Conservation (phyloP, 2,797 vertebrate species). For the Leontopithecus rosalia region DNA sequence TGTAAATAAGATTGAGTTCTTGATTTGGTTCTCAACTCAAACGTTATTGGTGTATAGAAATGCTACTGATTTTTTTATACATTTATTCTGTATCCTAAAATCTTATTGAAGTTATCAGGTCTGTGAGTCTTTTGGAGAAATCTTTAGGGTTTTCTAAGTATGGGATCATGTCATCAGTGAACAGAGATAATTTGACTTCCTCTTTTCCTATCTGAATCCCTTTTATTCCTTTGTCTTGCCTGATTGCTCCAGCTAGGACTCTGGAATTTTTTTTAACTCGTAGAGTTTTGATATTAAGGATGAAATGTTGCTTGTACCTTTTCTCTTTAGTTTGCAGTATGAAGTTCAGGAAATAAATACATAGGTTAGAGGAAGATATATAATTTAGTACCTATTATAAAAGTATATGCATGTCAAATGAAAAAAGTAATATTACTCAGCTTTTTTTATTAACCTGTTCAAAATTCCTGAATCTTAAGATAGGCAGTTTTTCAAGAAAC, state of each 20-base stretch:
- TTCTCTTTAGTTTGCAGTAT: constrained; percentile 8
- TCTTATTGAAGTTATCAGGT: background rate
- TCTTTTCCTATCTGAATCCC: background rate
- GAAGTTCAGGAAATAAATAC: constrained; percentile 12
- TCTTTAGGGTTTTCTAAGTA: background rate
- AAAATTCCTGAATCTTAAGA: background rate
- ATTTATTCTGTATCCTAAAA: background rate
- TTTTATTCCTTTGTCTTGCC: background rate
- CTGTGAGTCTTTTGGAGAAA: background rate
- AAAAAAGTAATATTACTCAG: background rate
- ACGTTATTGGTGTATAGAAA: background rate
- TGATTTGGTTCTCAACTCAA: background rate
- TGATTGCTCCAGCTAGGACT: background rate
- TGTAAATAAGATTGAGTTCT: background rate
- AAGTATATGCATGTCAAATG: background rate
- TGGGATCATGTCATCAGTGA: background rate
- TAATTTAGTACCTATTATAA: no score
- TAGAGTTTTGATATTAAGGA: constrained; percentile 8
- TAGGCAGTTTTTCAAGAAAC: constrained; percentile 34
- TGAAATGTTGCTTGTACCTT: constrained; percentile 21
- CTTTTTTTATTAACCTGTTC: background rate
- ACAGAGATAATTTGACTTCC: background rate
- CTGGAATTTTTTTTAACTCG: background rate
- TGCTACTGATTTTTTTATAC: background rate
- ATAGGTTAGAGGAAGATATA: no score